A percentile compares a stretch with the other conserved stretches of the same genome.
Conservation (phyloP, 2,113 vertebrate species). For the Lampris incognitus region DNA sequence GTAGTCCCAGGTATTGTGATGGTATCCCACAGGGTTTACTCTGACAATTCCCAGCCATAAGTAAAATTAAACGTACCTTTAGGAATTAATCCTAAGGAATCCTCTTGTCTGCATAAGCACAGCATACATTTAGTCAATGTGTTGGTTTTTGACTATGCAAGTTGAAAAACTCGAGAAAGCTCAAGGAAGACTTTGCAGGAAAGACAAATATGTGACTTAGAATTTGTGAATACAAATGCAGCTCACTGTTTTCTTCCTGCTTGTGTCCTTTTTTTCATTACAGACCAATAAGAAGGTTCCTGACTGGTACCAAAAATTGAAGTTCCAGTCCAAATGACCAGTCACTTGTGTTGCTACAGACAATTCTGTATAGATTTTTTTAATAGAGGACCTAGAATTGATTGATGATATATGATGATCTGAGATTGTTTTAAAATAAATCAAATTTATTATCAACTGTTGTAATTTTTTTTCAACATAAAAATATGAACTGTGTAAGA, state of each 20-base stretch:
- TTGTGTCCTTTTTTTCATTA: slow-evolving; percentile 52
- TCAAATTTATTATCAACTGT: slow-evolving; percentile 21
- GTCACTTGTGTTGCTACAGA: background rate
- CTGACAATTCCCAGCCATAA: background rate
- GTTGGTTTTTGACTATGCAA: background rate
- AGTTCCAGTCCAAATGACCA: slow-evolving; percentile 71
- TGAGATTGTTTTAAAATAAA: slow-evolving; percentile 8
- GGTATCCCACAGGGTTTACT: too few relatives aligned
- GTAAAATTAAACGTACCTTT: background rate
- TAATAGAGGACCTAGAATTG: slow-evolving; percentile 14
- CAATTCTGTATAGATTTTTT: background rate
- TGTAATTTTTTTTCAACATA: background rate
- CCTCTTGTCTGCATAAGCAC: background rate
- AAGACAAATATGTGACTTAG: background rate
- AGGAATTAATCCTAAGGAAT: background rate
- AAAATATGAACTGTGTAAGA: slow-evolving; percentile 28
- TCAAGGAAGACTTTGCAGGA: background rate
- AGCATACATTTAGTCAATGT: background rate
- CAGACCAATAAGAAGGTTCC: slow-evolving; percentile 92
- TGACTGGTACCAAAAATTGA: slow-evolving; percentile 84
- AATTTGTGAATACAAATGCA: background rate
- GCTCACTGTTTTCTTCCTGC: slow-evolving; percentile 2
- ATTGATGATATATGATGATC: background rate
- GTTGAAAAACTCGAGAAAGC: background rate
- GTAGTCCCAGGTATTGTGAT: background rate